Percentiles rank a stretch among this genome's conserved stretches.
Evolutionary conservation across 2,888 invertebrate species (phyloP).

Genomic region (Acleris cristana): DNA sequence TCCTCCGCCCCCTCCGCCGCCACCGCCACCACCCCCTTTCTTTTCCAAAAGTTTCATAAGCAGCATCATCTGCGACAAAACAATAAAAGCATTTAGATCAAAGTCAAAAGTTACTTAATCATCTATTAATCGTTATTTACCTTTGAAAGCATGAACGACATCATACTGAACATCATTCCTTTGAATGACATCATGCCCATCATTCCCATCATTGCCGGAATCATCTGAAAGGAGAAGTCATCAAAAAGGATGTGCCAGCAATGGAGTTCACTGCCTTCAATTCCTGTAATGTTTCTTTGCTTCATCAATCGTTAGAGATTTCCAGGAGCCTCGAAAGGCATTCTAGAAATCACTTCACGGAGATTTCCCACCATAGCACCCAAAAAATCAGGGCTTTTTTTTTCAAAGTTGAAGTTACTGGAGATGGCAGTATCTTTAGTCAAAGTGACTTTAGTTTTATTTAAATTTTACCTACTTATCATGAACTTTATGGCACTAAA

Average conservation of each 20-base stretch:
- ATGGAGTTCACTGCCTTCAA: too few relatives aligned
- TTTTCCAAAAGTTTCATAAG: conserved; percentile 74
- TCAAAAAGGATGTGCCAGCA: conserved; percentile 23
- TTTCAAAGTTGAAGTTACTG: too few relatives aligned
- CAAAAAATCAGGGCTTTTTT: too few relatives aligned
- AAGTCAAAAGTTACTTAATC: background rate
- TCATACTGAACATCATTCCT: conserved; percentile 85
- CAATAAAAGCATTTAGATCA: background rate
- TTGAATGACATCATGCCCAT: conserved; percentile 85
- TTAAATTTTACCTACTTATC: too few relatives aligned
- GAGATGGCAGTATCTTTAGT: too few relatives aligned
- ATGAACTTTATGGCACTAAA: too few relatives aligned
- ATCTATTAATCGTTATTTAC: conserved; percentile 53
- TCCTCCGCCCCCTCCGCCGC: conserved; percentile 49
- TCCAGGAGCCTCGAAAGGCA: too few relatives aligned
- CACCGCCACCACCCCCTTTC: conserved; percentile 62
- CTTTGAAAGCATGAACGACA: conserved; percentile 85
- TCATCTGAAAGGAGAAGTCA: conserved; percentile 61
- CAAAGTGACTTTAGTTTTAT: too few relatives aligned
- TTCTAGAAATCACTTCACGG: too few relatives aligned
- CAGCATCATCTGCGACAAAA: conserved; percentile 66
- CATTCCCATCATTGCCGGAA: conserved; percentile 83
- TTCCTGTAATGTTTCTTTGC: too few relatives aligned
- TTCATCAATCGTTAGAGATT: too few relatives aligned
- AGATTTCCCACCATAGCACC: too few relatives aligned